phyloP scores from a whole-genome alignment of 2,113 vertebrate genomes.

The Centropus bengalensis region DNA sequence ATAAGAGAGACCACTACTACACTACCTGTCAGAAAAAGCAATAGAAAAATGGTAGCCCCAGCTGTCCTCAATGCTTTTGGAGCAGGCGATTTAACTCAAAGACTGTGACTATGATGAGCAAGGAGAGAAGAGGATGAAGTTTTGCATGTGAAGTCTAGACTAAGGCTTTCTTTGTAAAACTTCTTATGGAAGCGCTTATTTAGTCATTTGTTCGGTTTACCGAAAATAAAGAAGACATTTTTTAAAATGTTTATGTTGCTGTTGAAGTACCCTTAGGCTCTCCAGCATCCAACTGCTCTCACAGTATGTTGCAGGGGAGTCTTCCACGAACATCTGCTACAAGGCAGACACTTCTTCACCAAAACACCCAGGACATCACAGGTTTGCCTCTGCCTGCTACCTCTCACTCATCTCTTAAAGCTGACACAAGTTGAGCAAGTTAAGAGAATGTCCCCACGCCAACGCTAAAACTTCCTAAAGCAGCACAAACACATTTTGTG shows the following conservation, averaged over 20 bases:
- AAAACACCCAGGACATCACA: neutral
- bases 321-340: neutral
- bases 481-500: neutral
- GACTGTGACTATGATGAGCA: fast-evolving
- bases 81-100: neutral
- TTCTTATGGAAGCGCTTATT: neutral
- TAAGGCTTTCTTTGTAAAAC: neutral
- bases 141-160: neutral
- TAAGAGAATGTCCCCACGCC: neutral
- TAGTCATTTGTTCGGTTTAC: neutral
- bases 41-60: neutral
- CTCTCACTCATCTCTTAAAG: neutral
- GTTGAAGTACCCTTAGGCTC: neutral
- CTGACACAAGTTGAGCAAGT: neutral
- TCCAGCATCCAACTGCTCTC: neutral
- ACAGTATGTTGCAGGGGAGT: neutral
- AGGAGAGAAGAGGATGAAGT: neutral
- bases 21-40: neutral
- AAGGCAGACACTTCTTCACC: neutral
- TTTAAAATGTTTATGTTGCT: neutral
- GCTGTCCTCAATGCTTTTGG: neutral
- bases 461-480: neutral
- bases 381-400: fast-evolving
- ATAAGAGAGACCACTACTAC: neutral
- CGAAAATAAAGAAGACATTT: neutral